phyloP scores from a whole-genome alignment of 2,113 vertebrate species.

The Pagrus major region DNA sequence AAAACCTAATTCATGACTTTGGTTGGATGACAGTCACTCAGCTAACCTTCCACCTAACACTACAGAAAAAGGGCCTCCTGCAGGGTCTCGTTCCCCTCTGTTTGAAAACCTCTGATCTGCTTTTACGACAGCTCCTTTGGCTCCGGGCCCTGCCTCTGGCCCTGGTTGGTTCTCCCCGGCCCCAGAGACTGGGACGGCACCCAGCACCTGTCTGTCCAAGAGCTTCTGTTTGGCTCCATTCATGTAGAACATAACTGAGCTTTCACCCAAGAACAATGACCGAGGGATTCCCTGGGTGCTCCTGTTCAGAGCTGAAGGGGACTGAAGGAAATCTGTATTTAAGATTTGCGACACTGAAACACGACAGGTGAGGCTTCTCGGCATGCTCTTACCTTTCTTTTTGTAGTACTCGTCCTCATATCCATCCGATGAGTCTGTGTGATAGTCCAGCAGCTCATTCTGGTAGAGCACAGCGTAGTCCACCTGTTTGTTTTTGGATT shows the following conservation, averaged over 20 bases:
- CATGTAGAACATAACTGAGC: constrained; percentile 79
- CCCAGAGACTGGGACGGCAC: constrained; percentile 59
- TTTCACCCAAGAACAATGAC: constrained; percentile 73
- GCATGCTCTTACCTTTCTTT: constrained; percentile 89
- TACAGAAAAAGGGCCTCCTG: not conserved
- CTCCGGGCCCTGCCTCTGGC: constrained; percentile 32
- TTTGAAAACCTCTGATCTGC: constrained; percentile 4
- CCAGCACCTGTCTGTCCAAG: constrained; percentile 68
- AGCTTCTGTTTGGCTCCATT: constrained; percentile 66
- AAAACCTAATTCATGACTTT: not conserved
- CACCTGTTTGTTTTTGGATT: constrained; percentile 86
- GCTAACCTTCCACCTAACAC: not conserved
- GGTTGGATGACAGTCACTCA: not conserved
- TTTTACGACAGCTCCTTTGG: constrained; percentile 38
- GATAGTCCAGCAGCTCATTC: constrained; percentile 89
- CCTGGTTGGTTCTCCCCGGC: constrained; percentile 26
- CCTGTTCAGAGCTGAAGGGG: constrained; percentile 2
- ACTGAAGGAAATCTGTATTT: constrained; percentile 4
- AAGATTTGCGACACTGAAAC: not conserved
- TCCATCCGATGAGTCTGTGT: constrained; percentile 88
- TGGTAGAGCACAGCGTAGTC: constrained; percentile 91
- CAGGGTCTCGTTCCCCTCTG: not conserved
- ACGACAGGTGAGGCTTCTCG: not conserved
- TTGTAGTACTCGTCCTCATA: constrained; percentile 94
- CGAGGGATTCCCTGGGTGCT: constrained; percentile 56